Evolutionary conservation across 1,140 invertebrate species (phyloP), one percentile per base, ranked within the genome.

Genomic region (Procambarus clarkii): DNA sequence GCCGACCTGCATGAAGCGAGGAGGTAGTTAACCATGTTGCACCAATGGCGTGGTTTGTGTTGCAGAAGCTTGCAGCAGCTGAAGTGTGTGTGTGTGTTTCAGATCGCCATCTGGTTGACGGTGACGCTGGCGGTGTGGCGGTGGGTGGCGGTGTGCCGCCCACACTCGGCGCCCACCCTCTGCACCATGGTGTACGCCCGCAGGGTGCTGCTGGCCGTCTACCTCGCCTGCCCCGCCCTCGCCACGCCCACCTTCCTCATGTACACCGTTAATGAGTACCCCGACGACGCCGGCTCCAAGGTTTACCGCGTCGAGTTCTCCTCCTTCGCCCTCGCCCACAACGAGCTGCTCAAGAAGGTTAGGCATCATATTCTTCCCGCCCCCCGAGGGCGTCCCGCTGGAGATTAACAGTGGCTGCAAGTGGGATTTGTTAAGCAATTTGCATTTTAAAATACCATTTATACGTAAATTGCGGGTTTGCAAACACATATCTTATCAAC

Each of bases 81-180:
- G 54, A 58, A 13, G 54, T 58, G 54, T 58, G 54, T 4, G 60
- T 77, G 34, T 54, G 46, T 86, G 45, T 60, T 34, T 18, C 60
- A 91, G 88, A 97, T 97, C 13, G 97, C 97, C 11, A 98, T 98
- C 88, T 98, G 97, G 94, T 95, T 98, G 86, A 98, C 97, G 0
- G 96, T 98, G 0, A 96, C 96, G 0, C 94, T 98, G 44, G 97
- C 98, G 4, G 95, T 98, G 64, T 97, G 97, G 95, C 95, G 97
- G 50, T 97, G 96, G 94, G 94, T 97, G 69, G 96, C 96, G 46
- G 96, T 97, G 60, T 95, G 96, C 89, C 94, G 96, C 93, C 97
- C 97, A 0, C 95, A 96, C 69, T 93, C 95, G 48, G 95, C 95
- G 92, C 94, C 94, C 93, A 94, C 95, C 4, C 94, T 96, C 92